Base-by-base conservation (phyloP, 2,797 vertebrate species). In the Anableps anableps region DNA sequence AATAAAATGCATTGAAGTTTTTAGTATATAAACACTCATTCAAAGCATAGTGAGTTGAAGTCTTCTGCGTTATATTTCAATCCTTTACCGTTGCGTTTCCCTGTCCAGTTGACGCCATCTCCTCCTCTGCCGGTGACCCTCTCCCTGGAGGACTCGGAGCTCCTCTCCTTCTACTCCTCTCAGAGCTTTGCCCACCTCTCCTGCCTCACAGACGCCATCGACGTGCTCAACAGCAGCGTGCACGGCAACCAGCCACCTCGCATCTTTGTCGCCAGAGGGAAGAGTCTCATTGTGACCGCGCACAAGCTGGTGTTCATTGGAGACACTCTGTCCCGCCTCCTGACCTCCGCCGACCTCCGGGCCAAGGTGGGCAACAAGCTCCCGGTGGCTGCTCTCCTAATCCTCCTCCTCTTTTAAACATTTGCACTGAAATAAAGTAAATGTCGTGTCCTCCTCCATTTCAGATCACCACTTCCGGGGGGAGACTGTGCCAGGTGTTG, bases 281-380 rank as follows among this genome's bases (percentile, higher is more conserved):
- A 98, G 91, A 96, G 95, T 76, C 95, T 98, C 85, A 97, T 98
- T 0, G 97, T 98, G 86, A 97, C 97, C 0, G 97, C 97, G 0
- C 97, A 98, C 94, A 97, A 97, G 76, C 95, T 98, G 78, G 97
- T 98, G 77, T 98, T 98, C n/a, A 97, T 97, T 0, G 97, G 97
- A 16, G 97, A 98, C 91, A 97, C 97, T 0, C 96, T 98, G 8
- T 97, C 96, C 45, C 96, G 97, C 47, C 96, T 97, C 45, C 96
- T 97, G 21, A 93, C 95, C 68, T 98, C 97, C 0, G 91, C 95
- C 0, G 96, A 97, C 80, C 95, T 98, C 53, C 94, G 97, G 80
- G 93, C 96, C 41, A 97, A 96, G 92, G 96, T 96, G 11, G 14
- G 72, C 43, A 13, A 77, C 34, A 34, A 10, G 60, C 4, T 11